These are phyloP conservation scores for Thripadectes ignobilis DNA, from an alignment of 2,797 vertebrate species.

Conservation along the genomic window DNA sequence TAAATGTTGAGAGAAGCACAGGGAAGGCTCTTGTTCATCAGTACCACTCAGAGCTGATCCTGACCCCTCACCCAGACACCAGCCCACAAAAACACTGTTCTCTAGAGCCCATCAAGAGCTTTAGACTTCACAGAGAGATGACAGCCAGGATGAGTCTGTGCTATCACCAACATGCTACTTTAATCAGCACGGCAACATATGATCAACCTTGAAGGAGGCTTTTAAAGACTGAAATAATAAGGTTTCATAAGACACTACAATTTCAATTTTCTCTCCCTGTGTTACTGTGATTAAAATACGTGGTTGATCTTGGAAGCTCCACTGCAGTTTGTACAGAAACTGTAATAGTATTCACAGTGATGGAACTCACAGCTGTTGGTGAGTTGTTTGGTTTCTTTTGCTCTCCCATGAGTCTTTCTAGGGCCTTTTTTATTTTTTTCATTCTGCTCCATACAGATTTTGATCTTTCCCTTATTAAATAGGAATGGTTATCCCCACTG, in stretches of 20 bases:
- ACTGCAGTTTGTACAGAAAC: background rate
- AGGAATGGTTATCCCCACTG: constrained; percentile 18
- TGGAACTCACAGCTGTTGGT: background rate
- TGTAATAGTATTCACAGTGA: background rate
- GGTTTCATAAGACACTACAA: background rate
- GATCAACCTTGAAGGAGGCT: background rate
- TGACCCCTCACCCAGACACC: background rate
- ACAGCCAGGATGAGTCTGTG: background rate
- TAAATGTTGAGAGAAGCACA: background rate
- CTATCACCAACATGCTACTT: background rate
- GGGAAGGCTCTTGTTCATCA: background rate
- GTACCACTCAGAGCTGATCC: background rate
- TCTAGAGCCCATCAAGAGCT: background rate
- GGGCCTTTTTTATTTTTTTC: background rate
- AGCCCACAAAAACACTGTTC: background rate
- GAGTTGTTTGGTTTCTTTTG: constrained; percentile 6
- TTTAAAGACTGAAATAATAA: constrained; percentile 9
- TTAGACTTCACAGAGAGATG: background rate
- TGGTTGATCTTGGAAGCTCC: background rate
- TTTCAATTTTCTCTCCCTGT: background rate
- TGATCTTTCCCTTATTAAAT: constrained; percentile 23
- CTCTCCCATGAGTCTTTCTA: background rate
- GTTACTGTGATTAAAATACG: background rate
- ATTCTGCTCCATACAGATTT: background rate
- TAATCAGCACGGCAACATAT: background rate